A percentile compares a stretch with the other conserved stretches of the same genome.
Conservation (phyloP, 2,888 invertebrate genomes). For the Ormyrus labotus region DNA sequence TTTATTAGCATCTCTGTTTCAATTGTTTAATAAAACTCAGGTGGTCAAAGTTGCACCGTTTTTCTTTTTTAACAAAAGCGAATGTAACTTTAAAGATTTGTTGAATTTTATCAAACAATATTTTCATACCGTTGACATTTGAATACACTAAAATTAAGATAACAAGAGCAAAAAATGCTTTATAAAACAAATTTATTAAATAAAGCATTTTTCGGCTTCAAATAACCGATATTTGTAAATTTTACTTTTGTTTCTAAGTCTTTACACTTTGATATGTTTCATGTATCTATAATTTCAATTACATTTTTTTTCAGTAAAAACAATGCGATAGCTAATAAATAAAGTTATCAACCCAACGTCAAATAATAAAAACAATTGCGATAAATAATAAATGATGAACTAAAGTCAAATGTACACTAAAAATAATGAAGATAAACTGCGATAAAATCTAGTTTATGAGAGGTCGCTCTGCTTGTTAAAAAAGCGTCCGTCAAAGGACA, state of each 20-base stretch:
- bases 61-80: background rate
- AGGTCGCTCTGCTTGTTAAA: constrained; percentile 19
- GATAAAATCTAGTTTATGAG: constrained; percentile 45
- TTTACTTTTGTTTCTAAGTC: too few relatives aligned
- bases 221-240: too few relatives aligned
- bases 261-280: too few relatives aligned
- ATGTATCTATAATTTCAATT: too few relatives aligned
- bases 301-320: too few relatives aligned
- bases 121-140: too few relatives aligned
- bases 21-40: constrained; percentile 17
- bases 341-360: background rate
- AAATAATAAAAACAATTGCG: background rate
- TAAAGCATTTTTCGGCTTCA: constrained; percentile 4
- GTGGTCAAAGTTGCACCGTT: background rate
- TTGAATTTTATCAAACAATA: too few relatives aligned
- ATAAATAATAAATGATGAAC: background rate
- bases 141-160: too few relatives aligned
- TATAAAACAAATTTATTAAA: constrained; percentile 34
- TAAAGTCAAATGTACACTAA: background rate
- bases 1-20: constrained; percentile 4
- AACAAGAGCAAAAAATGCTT: background rate
- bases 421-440: constrained; percentile 5
- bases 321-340: constrained; percentile 1
- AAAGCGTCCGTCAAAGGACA: constrained; percentile 8
- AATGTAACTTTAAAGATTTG: too few relatives aligned